Evolutionary conservation across 2,797 vertebrate species (phyloP).

Genomic region (Aselliscus stoliczkanus): DNA sequence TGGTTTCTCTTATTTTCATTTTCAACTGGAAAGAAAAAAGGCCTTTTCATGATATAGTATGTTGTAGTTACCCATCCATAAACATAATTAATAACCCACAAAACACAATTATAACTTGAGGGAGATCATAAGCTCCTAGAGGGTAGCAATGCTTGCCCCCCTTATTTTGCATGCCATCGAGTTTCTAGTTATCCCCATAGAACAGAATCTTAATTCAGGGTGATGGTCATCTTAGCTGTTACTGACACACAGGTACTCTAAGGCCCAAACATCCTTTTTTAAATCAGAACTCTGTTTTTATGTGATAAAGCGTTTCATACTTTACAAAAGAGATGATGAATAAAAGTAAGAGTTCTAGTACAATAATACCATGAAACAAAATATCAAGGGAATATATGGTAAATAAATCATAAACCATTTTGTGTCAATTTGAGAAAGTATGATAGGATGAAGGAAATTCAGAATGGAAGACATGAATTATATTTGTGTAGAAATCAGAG

Average conservation of each 20-base stretch:
- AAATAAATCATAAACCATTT: constrained; percentile 24
- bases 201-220: neutral
- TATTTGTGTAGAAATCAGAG: neutral
- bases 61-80: neutral
- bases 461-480: neutral
- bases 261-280: neutral
- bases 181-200: neutral
- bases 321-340: neutral
- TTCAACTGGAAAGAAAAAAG: neutral
- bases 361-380: neutral
- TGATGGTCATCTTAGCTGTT: neutral
- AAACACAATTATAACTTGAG: neutral
- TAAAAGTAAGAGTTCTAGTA: neutral
- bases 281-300: neutral
- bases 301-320: neutral
- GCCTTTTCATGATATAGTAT: neutral
- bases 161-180: neutral
- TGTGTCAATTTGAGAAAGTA: neutral
- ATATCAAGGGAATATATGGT: neutral
- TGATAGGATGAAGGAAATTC: neutral
- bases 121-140: neutral
- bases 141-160: neutral
- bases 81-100: constrained; percentile 19
- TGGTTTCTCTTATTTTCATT: constrained; percentile 41
- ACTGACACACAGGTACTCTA: neutral